Evolutionary conservation across 2,888 invertebrate genomes (phyloP).

Genomic region (Rapana venosa): DNA sequence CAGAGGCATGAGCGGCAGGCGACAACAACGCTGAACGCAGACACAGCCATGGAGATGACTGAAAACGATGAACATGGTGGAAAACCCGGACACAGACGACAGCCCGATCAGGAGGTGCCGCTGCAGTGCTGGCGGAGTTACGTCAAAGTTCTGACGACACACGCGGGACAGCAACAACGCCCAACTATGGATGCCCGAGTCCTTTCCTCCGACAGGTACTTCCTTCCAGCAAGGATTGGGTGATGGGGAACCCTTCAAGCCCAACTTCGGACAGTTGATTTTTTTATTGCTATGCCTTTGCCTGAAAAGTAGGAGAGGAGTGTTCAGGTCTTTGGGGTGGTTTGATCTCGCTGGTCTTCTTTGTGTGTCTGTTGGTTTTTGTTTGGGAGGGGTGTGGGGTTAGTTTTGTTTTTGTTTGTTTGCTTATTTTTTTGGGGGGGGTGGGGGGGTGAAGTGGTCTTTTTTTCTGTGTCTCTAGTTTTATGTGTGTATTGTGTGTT

Average conservation of each 20-base stretch:
- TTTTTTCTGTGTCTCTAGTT: neutral
- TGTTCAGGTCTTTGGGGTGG: no score
- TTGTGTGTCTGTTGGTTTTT: no score
- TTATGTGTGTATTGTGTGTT: no score
- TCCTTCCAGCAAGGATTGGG: constrained; percentile 73
- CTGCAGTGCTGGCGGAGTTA: constrained; percentile 68
- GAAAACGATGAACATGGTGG: constrained; percentile 63
- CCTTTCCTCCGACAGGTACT: constrained; percentile 70
- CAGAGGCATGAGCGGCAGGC: constrained; percentile 73
- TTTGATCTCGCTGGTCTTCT: no score
- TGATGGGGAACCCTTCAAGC: constrained; percentile 49
- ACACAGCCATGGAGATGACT: constrained; percentile 64
- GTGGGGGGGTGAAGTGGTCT: no score
- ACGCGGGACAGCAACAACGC: no score
- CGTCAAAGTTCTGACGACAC: constrained; percentile 73
- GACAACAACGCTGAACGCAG: constrained; percentile 72
- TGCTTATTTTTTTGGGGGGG: no score
- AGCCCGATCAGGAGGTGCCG: constrained; percentile 58
- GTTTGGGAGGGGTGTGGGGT: no score
- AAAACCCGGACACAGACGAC: constrained; percentile 58
- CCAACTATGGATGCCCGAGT: constrained; percentile 72
- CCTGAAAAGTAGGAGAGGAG: constrained; percentile 63
- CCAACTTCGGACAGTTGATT: constrained; percentile 58
- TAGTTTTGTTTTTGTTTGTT: no score
- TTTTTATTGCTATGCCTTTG: no score